Percentiles rank a stretch among this genome's conserved stretches.
Evolutionary conservation across 2,888 invertebrate genomes (phyloP).

Genomic region (Trissoscelio sp.): DNA sequence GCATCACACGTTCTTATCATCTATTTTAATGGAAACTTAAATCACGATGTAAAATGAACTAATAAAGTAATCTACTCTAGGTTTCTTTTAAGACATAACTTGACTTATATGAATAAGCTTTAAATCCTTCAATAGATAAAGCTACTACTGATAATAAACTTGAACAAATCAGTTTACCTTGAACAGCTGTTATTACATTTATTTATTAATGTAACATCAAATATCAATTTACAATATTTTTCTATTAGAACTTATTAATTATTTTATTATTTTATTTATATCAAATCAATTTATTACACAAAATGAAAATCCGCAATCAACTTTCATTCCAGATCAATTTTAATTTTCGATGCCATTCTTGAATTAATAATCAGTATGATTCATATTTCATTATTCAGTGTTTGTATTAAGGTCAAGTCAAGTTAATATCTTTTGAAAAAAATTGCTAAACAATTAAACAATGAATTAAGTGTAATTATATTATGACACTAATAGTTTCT

Average conservation of each 20-base stretch:
- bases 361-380: constrained; percentile 41
- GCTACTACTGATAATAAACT: not conserved
- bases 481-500: too few species aligned
- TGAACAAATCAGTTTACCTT: constrained; percentile 3
- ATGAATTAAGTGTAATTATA: too few species aligned
- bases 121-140: not conserved
- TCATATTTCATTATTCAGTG: constrained; percentile 27
- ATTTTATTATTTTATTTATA: not conserved
- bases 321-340: not conserved
- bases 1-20: too few species aligned
- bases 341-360: constrained; percentile 9
- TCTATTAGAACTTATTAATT: too few species aligned
- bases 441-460: not conserved
- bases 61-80: too few species aligned
- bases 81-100: not conserved
- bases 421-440: not conserved
- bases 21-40: too few species aligned
- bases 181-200: not conserved
- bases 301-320: not conserved
- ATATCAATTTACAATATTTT: too few species aligned
- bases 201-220: not conserved
- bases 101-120: not conserved
- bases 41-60: too few species aligned
- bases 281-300: not conserved
- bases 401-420: constrained; percentile 44